Evolutionary conservation across 2,797 vertebrate genomes (phyloP).

Genomic region (Melanotaenia pygmaea): DNA sequence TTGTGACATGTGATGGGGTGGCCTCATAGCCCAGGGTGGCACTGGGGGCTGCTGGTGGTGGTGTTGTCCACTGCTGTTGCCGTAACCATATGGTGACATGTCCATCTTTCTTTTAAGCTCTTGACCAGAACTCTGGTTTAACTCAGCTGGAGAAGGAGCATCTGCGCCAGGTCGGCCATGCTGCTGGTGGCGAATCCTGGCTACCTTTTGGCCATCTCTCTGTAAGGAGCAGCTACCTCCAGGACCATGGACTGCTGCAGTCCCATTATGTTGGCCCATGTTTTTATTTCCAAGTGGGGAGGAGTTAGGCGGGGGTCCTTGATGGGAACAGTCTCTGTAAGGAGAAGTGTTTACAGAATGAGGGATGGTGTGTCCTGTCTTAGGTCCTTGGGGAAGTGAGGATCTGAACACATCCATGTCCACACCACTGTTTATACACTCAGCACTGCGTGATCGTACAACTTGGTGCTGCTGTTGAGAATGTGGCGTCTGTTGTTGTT

Average conservation of each 20-base stretch:
- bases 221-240: conserved; percentile 91
- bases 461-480: conserved; percentile 84
- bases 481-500: conserved; percentile 64
- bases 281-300: conserved; percentile 81
- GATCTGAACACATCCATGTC: conserved; percentile 86
- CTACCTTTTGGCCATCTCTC: conserved; percentile 91
- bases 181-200: conserved; percentile 96
- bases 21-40: conserved; percentile 81
- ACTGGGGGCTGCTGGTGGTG: conserved; percentile 84
- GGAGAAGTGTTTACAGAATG: conserved; percentile 87
- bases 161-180: conserved; percentile 82
- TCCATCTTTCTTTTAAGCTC: conserved; percentile 92
- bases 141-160: conserved; percentile 70
- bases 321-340: conserved; percentile 90
- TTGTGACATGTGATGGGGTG: conserved; percentile 85
- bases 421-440: conserved; percentile 85
- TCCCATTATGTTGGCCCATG: conserved; percentile 74
- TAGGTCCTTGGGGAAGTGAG: conserved; percentile 83
- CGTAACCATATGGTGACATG: conserved; percentile 87
- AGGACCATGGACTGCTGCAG: conserved; percentile 57
- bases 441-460: conserved; percentile 83
- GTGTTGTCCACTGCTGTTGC: conserved; percentile 82
- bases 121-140: conserved; percentile 74
- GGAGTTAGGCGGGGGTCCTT: conserved; percentile 77
- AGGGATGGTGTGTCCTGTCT: conserved; percentile 85